These are phyloP conservation scores for Seriola quinqueradiata DNA, from an alignment of 2,113 vertebrate genomes.

Conservation along the genomic window DNA sequence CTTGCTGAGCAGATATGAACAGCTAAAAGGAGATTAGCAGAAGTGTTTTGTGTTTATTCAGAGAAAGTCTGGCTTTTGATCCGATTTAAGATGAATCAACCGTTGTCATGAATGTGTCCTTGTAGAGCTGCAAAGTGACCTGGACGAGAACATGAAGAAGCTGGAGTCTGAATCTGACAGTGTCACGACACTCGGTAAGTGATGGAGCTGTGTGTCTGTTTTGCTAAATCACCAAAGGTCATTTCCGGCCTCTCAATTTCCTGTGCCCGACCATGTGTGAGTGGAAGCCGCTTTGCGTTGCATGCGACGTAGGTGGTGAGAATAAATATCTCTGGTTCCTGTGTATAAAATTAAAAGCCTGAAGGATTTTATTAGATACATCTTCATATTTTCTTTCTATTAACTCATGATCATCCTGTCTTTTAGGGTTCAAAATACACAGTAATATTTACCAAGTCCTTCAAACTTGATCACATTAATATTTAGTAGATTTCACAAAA, in stretches of 20 bases:
- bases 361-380: not conserved
- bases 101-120: not conserved
- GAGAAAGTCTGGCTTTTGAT: not conserved
- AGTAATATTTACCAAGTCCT: not conserved
- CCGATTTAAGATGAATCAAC: not conserved
- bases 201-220: not conserved
- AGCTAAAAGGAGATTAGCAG: not conserved
- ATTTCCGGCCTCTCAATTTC: not conserved
- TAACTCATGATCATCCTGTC: no score
- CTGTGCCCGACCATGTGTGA: not conserved
- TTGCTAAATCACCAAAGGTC: not conserved
- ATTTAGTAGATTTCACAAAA: no score
- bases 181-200: constrained; percentile 55
- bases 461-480: not conserved
- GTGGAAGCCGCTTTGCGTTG: not conserved
- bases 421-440: not conserved
- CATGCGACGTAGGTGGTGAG: not conserved
- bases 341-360: not conserved
- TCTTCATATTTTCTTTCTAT: no score
- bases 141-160: constrained; percentile 54
- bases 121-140: constrained; percentile 46
- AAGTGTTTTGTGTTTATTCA: not conserved
- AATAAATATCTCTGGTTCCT: not conserved
- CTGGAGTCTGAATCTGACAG: constrained; percentile 32
- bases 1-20: not conserved